phyloP scores from a whole-genome alignment of 2,797 vertebrate species.

The Spea hammondii region DNA sequence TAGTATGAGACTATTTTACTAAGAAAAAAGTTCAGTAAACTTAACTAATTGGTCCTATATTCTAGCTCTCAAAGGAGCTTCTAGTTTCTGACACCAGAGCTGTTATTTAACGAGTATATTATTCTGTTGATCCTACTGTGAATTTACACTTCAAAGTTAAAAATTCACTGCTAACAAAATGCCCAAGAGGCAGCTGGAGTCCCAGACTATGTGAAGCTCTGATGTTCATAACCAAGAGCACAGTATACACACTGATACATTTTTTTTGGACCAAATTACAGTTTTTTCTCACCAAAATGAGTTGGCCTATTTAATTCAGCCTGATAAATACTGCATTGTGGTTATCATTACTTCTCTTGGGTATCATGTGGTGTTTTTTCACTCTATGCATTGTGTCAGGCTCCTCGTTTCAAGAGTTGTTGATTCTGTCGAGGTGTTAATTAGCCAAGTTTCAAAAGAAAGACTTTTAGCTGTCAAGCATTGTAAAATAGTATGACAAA shows the following conservation, averaged over 20 bases:
- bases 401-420: constrained; percentile 9
- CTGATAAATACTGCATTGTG: constrained; percentile 12
- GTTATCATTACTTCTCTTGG: constrained; percentile 9
- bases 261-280: constrained; percentile 1
- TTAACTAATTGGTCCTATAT: constrained; percentile 5
- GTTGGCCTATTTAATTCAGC: constrained; percentile 31
- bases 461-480: neutral
- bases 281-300: neutral
- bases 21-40: constrained; percentile 6
- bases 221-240: constrained; percentile 9
- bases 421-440: constrained; percentile 24
- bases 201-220: constrained; percentile 9
- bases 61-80: constrained; percentile 7
- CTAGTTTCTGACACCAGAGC: neutral
- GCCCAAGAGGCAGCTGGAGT: constrained; percentile 25
- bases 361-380: neutral
- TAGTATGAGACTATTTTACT: too few relatives aligned
- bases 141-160: constrained; percentile 38
- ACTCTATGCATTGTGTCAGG: neutral
- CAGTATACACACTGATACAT: constrained; percentile 7
- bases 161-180: constrained; percentile 20
- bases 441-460: constrained; percentile 33
- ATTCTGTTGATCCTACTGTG: constrained; percentile 28
- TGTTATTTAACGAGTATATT: constrained; percentile 17
- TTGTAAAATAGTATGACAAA: neutral